Evolutionary conservation across 2,113 vertebrate species (phyloP), one percentile per base, ranked within the genome.

Genomic region (Recurvirostra avosetta): DNA sequence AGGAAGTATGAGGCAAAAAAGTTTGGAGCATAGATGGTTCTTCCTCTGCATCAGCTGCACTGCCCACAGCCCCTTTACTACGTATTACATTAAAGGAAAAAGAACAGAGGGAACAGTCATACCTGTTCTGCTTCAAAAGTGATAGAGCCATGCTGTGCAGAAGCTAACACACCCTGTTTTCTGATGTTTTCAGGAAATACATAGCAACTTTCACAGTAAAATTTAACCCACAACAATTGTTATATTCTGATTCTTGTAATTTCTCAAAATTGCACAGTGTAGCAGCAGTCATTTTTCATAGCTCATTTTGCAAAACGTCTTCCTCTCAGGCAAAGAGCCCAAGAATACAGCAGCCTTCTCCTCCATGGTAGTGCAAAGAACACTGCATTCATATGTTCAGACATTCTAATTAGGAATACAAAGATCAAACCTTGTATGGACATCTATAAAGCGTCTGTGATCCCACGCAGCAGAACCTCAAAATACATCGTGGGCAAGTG

Each of bases 401-500:
- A 65, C 11, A 8, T 43, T 80, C 87, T 55, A 92, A 62, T 32
- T 19, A 62, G 41, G 79, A 91, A 87, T 29, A 90, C 26, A 58
- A 50, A 82, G 66, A 56, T 82, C 96, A 95, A 89, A 99, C 99
- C 99, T 99, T 91, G 25, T 90, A 96, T 15, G 98, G 96, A 49
- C 87, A 98, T 50, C 98, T 98, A 82, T 99, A 99, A 18, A 98
- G 96, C 2, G 97, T 71, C 79, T 98, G 98, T 29, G 98, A 98
- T 43, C 98, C 98, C 55, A 99, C 96, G 11, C 98, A 98, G 97
- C 99, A 99, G 97, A 99, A 99, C 66, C 99, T 97, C 91, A 99
- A 98, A 55, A 99, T 67, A 75, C 99, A 99, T 92, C 99, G 98
- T 23, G 98, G 98, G 88, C 99, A 99, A 93, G 99, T 99, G 50